Percentiles rank a stretch among this genome's conserved stretches.
Conservation (phyloP, 37 sponge, comb jelly and placozoan genomes). For the Chondrilla cf. caribensis region DNA sequence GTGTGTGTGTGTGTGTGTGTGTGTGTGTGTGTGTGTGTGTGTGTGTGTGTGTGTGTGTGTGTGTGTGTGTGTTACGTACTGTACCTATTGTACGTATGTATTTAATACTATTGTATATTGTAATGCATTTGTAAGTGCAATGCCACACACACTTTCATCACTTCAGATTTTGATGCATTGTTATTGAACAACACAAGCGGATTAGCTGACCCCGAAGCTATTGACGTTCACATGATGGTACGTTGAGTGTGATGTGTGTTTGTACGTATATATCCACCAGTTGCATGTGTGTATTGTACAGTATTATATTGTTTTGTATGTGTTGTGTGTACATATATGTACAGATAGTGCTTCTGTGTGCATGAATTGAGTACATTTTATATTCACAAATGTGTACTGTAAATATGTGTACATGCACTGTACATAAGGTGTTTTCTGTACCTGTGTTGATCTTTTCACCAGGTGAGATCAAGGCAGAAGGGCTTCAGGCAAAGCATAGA, state of each 20-base stretch:
- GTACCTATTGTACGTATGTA: background rate
- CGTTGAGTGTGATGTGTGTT: background rate
- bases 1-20: constrained; percentile 28
- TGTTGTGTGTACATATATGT: no score
- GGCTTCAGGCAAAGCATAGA: constrained; percentile 42
- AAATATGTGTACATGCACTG: no score
- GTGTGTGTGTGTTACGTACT: constrained; percentile 11
- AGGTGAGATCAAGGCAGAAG: constrained; percentile 9
- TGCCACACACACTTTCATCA: background rate
- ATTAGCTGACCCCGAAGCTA: constrained; percentile 1
- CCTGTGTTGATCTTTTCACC: background rate
- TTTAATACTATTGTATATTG: no score
- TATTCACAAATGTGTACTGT: no score
- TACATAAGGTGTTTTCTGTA: background rate
- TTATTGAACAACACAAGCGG: background rate
- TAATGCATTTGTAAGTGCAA: background rate
- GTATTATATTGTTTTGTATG: no score
- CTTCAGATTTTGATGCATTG: constrained; percentile 7
- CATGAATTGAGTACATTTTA: no score
- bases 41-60: constrained; percentile 17
- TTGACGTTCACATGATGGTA: constrained; percentile 29
- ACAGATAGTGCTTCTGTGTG: no score
- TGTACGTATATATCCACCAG: no score
- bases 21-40: constrained; percentile 28
- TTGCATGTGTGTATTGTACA: no score